Evolutionary conservation across 2,888 invertebrate species (phyloP).

Genomic region (Yponomeuta sedellus): DNA sequence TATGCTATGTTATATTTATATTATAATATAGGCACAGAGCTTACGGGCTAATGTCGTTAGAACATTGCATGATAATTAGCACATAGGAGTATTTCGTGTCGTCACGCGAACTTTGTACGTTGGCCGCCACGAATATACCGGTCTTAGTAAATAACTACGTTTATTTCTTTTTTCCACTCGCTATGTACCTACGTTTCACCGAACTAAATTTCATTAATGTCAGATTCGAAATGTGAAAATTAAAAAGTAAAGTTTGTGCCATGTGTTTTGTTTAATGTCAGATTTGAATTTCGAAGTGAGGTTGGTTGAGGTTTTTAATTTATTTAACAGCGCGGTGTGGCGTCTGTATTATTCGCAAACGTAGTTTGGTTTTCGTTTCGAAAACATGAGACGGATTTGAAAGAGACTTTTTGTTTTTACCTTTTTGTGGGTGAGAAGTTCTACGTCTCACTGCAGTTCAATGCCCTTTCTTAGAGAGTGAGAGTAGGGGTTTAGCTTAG

Average conservation of each 20-base stretch:
- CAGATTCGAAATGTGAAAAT: not conserved
- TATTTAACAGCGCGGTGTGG: too few species aligned
- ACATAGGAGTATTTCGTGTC: constrained; percentile 9
- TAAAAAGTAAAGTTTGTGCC: not conserved
- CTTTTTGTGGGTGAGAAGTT: too few species aligned
- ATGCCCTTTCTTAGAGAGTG: too few species aligned
- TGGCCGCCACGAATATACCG: not conserved
- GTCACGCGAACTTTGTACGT: constrained; percentile 9
- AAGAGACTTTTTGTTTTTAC: too few species aligned
- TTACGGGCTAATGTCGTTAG: constrained; percentile 1
- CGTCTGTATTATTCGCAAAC: too few species aligned
- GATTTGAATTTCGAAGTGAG: not conserved
- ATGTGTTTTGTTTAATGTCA: not conserved
- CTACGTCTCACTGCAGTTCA: too few species aligned
- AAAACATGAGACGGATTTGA: too few species aligned
- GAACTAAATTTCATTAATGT: not conserved
- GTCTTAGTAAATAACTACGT: not conserved
- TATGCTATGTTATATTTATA: too few species aligned
- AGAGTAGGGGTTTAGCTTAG: too few species aligned
- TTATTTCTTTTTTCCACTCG: not conserved
- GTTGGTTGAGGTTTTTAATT: too few species aligned
- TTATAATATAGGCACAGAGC: not conserved
- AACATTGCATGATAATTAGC: constrained; percentile 14
- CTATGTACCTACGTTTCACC: not conserved
- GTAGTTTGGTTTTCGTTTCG: too few species aligned